These are phyloP conservation scores for Tangara arthus DNA, from an alignment of 2,797 vertebrate species.

Conservation along the genomic window DNA sequence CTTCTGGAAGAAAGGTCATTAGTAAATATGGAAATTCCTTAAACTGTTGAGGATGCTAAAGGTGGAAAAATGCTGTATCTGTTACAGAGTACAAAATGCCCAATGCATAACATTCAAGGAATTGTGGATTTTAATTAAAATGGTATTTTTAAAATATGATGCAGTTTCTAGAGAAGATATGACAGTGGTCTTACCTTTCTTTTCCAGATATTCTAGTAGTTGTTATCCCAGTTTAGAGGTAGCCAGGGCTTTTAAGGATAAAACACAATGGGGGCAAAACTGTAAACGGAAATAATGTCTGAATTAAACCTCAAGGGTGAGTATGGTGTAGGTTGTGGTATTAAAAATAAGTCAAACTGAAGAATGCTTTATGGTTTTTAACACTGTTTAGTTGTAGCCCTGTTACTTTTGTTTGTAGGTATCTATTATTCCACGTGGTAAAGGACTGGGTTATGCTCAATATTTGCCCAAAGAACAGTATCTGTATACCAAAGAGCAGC, in stretches of 20 bases:
- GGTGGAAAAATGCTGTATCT: neutral
- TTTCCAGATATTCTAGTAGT: constrained; percentile 27
- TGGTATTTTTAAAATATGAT: neutral
- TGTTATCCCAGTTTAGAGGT: constrained; percentile 1
- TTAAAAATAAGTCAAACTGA: neutral
- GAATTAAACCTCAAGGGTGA: neutral
- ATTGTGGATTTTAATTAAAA: neutral
- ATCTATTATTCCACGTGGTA: constrained; percentile 95
- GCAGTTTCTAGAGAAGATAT: neutral
- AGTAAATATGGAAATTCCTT: neutral
- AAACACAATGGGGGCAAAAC: neutral
- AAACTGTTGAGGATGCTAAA: neutral
- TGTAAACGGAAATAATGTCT: neutral
- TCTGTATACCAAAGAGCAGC: constrained; percentile 93
- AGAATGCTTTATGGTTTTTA: neutral
- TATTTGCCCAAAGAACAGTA: constrained; percentile 96
- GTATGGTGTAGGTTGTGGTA: neutral
- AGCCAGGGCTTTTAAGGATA: constrained; percentile 40
- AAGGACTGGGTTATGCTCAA: constrained; percentile 94
- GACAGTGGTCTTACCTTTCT: neutral
- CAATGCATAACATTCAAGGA: neutral
- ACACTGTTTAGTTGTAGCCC: neutral
- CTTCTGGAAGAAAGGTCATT: neutral
- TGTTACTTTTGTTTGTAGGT: constrained; percentile 77
- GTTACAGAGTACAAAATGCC: neutral